Evolutionary conservation across 2,797 vertebrate genomes (phyloP).

Genomic region (Morus bassanus): DNA sequence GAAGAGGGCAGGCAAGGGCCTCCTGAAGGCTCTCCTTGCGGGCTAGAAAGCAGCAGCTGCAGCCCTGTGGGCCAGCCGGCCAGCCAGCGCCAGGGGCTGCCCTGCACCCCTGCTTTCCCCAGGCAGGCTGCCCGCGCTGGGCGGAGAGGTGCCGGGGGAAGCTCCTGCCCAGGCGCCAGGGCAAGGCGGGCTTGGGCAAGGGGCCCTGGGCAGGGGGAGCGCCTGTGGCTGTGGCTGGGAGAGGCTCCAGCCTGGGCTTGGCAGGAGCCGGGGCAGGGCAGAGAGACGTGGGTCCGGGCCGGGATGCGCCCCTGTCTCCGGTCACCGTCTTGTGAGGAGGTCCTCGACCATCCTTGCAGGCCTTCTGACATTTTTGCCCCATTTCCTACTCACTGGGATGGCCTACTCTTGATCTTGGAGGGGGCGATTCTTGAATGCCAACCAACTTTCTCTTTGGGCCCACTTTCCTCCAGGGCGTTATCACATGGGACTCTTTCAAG

Average conservation of each 20-base stretch:
- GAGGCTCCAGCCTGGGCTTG: too few relatives aligned
- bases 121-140: too few relatives aligned
- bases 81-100: too few relatives aligned
- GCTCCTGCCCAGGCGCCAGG: too few relatives aligned
- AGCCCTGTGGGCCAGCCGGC: too few relatives aligned
- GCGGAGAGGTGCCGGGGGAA: too few relatives aligned
- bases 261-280: not conserved
- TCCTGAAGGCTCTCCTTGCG: too few relatives aligned
- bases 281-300: too few relatives aligned
- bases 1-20: too few relatives aligned
- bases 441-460: not conserved
- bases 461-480: not conserved
- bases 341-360: not conserved
- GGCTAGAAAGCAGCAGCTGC: not conserved
- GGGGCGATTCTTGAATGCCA: not conserved
- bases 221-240: not conserved
- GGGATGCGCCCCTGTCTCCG: not conserved
- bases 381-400: not conserved
- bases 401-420: not conserved
- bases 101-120: too few relatives aligned
- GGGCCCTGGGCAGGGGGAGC: not conserved
- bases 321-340: not conserved
- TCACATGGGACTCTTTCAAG: not conserved
- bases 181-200: not conserved
- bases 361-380: not conserved